A percentile compares a stretch with the other conserved stretches of the same genome.
Conservation (phyloP, 2,888 invertebrate genomes). For the Cantharis flavilabris region DNA sequence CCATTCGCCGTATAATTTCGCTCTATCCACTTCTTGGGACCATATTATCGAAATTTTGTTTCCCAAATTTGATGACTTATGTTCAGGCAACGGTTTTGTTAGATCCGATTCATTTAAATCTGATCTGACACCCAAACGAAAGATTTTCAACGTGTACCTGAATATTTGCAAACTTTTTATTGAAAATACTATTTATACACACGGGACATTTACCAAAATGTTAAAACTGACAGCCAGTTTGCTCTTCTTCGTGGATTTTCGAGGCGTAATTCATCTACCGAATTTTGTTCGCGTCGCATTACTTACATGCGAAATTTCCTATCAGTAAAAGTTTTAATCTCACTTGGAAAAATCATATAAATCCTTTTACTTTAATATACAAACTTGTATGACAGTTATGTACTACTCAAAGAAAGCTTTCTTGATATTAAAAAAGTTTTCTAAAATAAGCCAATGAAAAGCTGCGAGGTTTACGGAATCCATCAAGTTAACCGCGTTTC, state of each 20-base stretch:
- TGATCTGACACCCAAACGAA: constrained; percentile 43
- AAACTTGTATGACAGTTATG: background rate
- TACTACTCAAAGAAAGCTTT: background rate
- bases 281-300: constrained; percentile 2
- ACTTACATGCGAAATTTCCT: background rate
- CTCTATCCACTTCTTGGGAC: constrained; percentile 61
- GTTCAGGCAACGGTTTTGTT: constrained; percentile 66
- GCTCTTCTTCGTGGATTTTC: constrained; percentile 42
- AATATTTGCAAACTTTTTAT: constrained; percentile 7
- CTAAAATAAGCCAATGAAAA: background rate
- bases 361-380: background rate
- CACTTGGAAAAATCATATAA: background rate
- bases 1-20: constrained; percentile 52
- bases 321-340: background rate
- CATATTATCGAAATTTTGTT: constrained; percentile 64
- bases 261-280: constrained; percentile 9
- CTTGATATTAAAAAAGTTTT: background rate
- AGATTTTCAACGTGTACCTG: constrained; percentile 46
- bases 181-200: background rate
- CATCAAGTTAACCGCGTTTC: background rate
- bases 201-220: constrained; percentile 41
- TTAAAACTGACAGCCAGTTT: constrained; percentile 44
- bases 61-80: constrained; percentile 65
- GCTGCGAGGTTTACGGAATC: background rate
- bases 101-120: constrained; percentile 60